Evolutionary conservation across 53 echinoderm and acorn worm genomes (phyloP).

Genomic region (Paracentrotus lividus): DNA sequence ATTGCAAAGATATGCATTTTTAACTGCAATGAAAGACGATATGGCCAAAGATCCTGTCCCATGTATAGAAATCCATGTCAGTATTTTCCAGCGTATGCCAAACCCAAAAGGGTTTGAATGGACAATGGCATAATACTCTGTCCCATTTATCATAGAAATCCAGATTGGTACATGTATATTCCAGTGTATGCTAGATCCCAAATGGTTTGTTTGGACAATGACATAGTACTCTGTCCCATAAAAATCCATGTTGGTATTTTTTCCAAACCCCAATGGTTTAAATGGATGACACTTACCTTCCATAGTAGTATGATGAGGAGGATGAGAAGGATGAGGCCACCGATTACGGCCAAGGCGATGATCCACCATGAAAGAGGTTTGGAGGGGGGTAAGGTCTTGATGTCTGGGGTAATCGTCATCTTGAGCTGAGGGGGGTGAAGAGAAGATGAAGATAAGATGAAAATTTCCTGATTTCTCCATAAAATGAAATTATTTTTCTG

Average conservation of each 20-base stretch:
- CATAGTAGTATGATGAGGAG: constrained; percentile 89
- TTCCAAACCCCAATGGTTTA: neutral
- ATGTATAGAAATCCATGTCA: no score
- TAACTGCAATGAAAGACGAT: no score
- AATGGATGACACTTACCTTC: constrained; percentile 85
- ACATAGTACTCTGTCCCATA: neutral
- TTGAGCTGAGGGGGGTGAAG: neutral
- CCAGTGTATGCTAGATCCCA: no score
- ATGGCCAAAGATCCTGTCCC: no score
- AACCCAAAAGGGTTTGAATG: no score
- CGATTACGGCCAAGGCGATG: constrained; percentile 84
- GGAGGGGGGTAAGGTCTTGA: constrained; percentile 64
- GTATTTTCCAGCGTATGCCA: no score
- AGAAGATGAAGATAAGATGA: neutral
- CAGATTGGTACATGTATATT: no score
- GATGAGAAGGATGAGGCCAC: constrained; percentile 88
- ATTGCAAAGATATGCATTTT: no score
- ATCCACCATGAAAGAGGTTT: constrained; percentile 91
- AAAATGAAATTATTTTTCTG: no score
- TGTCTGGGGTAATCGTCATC: constrained; percentile 45
- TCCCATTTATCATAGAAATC: no score
- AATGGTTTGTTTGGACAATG: no score
- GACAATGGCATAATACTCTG: no score
- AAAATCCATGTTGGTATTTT: neutral
- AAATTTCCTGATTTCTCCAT: neutral